These are phyloP conservation scores for Druceiella hillmani DNA, from an alignment of 2,888 invertebrate genomes.

Conservation along the genomic window DNA sequence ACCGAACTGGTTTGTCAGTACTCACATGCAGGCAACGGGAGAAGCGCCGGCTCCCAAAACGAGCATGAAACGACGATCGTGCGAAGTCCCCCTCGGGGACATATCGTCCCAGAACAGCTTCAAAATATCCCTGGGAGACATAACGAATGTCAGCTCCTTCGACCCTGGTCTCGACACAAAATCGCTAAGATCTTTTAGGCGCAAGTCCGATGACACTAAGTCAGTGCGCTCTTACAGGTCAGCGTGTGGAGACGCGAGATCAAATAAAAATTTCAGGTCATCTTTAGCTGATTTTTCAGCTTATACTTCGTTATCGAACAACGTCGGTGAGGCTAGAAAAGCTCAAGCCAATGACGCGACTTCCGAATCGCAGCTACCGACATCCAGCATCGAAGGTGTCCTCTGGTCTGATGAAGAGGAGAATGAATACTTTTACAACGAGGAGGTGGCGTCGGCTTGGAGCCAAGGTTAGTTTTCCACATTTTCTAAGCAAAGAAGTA, in stretches of 20 bases:
- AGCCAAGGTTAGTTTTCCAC: constrained; percentile 44
- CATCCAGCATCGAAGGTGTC: constrained; percentile 50
- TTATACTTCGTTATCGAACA: constrained; percentile 31
- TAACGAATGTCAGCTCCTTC: constrained; percentile 31
- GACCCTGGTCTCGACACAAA: constrained; percentile 37
- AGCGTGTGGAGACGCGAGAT: constrained; percentile 39
- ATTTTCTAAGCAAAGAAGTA: too few species aligned
- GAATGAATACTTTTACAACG: constrained; percentile 48
- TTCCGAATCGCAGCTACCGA: constrained; percentile 35
- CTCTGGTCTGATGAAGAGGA: constrained; percentile 52
- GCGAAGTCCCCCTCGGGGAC: constrained; percentile 46
- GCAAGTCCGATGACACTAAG: constrained; percentile 34
- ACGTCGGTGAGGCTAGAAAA: constrained; percentile 2
- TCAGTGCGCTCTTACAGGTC: constrained; percentile 38
- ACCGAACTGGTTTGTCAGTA: constrained; percentile 45
- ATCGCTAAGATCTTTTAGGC: constrained; percentile 38
- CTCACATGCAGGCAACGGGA: constrained; percentile 47
- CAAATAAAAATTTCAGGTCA: constrained; percentile 43
- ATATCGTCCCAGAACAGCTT: constrained; percentile 45
- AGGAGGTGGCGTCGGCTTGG: constrained; percentile 46
- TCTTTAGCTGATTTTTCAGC: constrained; percentile 40
- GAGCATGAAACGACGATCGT: constrained; percentile 45
- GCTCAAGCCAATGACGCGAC: constrained; percentile 29
- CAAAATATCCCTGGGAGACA: constrained; percentile 44
- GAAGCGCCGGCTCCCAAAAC: constrained; percentile 46